Evolutionary conservation across 1,140 invertebrate species (phyloP), one percentile per base, ranked within the genome.

Genomic region (Eupristina koningsbergeri): DNA sequence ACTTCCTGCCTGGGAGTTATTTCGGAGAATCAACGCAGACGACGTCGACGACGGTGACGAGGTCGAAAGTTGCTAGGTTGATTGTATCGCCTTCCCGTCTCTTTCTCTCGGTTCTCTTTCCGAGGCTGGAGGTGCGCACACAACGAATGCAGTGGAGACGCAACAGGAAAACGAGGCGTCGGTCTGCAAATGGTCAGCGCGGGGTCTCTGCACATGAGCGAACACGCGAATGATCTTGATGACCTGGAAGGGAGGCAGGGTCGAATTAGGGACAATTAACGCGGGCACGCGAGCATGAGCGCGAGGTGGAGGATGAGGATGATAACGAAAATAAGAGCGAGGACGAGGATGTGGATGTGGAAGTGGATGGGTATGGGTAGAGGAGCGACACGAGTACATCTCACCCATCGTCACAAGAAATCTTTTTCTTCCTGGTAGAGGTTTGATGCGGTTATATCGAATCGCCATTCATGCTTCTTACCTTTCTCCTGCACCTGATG

Each of bases 1-100:
- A 78, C 76, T 78, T 64, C 58, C 58, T 63, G 76, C 64, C 76
- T 45, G 34, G 26, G 34, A n/a, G 53, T 3, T 53, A 8, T 17
- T 53, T 53, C 50, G 17, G 17, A 53, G 50, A 53, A 53, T 53
- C 17, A 17, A 8, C 50, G 19, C 50, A 3, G 50, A 53, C 50
- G 3, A 53, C 50, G 50, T 15, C 41, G 50, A 17, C 50, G 50
- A 53, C 50, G 50, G 2, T 53, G 50, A 17, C 50, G 50, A 53
- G 9, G 50, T 3, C 19, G 50, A 53, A 53, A 53, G 50, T 53
- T 53, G 50, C 15, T 53, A 8, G 17, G 53, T 75, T 53, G 75
- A 77, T 77, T 63, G 61, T 53, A 13, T 17, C 50, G 3, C 17
- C 50, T 53, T 53, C 50, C 17, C 50, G 41, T 17, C 50, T 17